Evolutionary conservation across 2,113 vertebrate species (phyloP), one percentile per base, ranked within the genome.

Genomic region (Polyodon spathula): DNA sequence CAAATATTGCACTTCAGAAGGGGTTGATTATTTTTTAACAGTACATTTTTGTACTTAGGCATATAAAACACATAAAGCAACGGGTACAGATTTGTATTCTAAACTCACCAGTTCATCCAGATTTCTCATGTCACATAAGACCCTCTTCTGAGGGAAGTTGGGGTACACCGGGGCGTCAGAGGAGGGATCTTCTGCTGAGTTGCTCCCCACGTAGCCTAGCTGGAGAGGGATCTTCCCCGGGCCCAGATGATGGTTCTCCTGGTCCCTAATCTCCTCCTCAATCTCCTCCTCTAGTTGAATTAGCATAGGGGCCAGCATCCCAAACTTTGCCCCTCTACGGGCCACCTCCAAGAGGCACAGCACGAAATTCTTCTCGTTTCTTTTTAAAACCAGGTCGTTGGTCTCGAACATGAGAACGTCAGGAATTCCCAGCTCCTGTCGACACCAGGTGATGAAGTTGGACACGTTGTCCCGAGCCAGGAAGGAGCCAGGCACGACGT

Each of bases 371-470:
- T 98, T 97, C 84, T 97, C 96, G 1, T 97, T 97, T 81, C 90
- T 93, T 39, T 78, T 86, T 68, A 94, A 88, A 73, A 98, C 96
- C 82, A 98, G 40, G 85, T 98, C 96, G 7, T 98, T 94, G 4
- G 95, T 98, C 79, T 98, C 96, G 0, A 98, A 98, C 96, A 98
- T 98, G 63, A 98, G 84, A 41, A 97, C 95, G 6, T 98, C 96
- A 40, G 92, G 93, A 74, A 98, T 89, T 52, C 92, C 88, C 4
- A 98, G 88, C 80, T 98, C 93, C 44, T 84, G 78, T 0, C 96
- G 81, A 81, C 96, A 98, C 96, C 96, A 98, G 68, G 64, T 80
- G 75, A 98, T 98, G 83, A 98, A 98, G 66, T 94, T 98, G 71
- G 96, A 95, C 61, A 98, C 85, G 2, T 98, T 98, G 60, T 97